Evolutionary conservation across 35 echinoderm and acorn worm genomes (phyloP).

Genomic region (Heliocidaris erythrogramma): DNA sequence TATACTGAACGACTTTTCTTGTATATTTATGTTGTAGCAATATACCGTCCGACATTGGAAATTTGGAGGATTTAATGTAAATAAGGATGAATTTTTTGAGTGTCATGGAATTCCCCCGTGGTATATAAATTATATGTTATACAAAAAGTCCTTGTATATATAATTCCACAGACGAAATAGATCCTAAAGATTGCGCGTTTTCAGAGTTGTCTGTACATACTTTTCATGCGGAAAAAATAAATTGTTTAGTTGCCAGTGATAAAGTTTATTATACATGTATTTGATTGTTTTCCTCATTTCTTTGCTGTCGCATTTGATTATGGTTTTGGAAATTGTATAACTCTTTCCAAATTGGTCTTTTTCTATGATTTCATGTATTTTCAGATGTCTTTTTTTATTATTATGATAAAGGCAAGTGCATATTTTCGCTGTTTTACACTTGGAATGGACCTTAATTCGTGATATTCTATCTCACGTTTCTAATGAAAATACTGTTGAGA

Average conservation of each 20-base stretch:
- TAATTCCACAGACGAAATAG: too few relatives aligned
- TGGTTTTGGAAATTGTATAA: too few relatives aligned
- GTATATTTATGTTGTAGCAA: not conserved
- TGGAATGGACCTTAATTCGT: too few relatives aligned
- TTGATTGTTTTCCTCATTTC: not conserved
- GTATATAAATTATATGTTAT: not conserved
- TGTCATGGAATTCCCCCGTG: not conserved
- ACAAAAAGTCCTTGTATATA: too few relatives aligned
- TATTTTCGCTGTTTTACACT: too few relatives aligned
- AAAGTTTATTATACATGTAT: not conserved
- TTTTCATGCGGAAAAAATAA: slow-evolving; percentile 18
- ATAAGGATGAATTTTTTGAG: not conserved
- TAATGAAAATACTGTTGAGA: too few relatives aligned
- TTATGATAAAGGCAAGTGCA: too few relatives aligned
- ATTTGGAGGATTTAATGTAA: not conserved
- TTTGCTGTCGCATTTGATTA: not conserved
- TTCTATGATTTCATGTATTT: too few relatives aligned
- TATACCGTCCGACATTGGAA: not conserved
- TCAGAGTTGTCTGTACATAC: not conserved
- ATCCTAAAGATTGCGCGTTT: not conserved
- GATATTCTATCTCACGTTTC: too few relatives aligned
- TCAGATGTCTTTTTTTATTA: too few relatives aligned
- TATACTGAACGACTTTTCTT: not conserved
- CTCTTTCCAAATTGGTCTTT: too few relatives aligned
- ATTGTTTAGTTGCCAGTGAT: not conserved